These are phyloP conservation scores for Leptinotarsa lineolata DNA, from an alignment of 1,140 invertebrate species.

Conservation along the genomic window DNA sequence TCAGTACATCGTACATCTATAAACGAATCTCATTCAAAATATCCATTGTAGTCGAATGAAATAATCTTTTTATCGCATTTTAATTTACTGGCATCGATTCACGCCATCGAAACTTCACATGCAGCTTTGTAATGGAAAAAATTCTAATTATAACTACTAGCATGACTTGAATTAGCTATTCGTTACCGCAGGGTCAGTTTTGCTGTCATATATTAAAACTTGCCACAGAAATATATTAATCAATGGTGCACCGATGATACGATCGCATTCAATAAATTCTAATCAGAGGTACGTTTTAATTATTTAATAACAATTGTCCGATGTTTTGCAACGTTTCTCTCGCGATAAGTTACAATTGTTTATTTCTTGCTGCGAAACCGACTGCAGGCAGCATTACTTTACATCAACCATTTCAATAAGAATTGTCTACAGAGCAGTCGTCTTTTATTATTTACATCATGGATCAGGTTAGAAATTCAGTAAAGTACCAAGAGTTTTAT, in stretches of 20 bases:
- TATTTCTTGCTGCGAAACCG: background rate
- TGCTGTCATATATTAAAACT: slow-evolving; percentile 1
- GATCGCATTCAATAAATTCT: background rate
- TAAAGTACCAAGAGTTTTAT: no score
- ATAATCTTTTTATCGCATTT: slow-evolving; percentile 4
- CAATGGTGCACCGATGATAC: background rate
- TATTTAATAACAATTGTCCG: slow-evolving; percentile 1
- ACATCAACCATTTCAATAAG: no score
- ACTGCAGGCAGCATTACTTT: no score
- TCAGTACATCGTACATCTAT: background rate
- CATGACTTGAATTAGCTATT: slow-evolving; percentile 2
- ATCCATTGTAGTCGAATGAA: background rate
- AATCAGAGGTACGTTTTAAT: slow-evolving; percentile 1
- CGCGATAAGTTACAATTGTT: background rate
- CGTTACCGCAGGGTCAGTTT: background rate
- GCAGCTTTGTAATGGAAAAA: slow-evolving; percentile 3
- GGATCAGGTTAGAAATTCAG: no score
- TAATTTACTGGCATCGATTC: slow-evolving; percentile 5
- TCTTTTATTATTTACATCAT: no score
- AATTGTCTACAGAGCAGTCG: no score
- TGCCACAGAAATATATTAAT: slow-evolving; percentile 5
- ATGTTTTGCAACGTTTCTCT: background rate
- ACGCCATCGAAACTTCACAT: slow-evolving; percentile 2
- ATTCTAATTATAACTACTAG: slow-evolving; percentile 4
- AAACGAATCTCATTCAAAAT: slow-evolving; percentile 1